Percentiles rank a stretch among this genome's conserved stretches.
phyloP scores from a whole-genome alignment of 1,140 invertebrate species.

The Andrena cerasifolii region DNA sequence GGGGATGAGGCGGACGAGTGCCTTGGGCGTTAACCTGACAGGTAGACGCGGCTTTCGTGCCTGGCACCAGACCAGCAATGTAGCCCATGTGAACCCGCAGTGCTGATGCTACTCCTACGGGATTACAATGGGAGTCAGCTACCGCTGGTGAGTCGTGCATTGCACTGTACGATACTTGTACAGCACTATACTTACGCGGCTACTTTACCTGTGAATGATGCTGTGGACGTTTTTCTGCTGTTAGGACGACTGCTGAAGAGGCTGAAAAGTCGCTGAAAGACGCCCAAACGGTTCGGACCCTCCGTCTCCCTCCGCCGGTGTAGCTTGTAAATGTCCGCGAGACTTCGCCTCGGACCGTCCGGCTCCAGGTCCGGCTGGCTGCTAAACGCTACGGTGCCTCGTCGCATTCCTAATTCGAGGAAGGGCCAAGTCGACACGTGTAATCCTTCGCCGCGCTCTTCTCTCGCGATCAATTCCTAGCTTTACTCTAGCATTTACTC shows the following conservation, averaged over 20 bases:
- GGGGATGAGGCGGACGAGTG: constrained; percentile 77
- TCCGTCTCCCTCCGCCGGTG: constrained; percentile 77
- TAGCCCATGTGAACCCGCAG: constrained; percentile 88
- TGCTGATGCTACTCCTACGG: constrained; percentile 85
- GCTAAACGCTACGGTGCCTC: constrained; percentile 83
- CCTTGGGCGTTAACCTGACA: constrained; percentile 79
- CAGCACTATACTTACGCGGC: no score
- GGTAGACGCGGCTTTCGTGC: constrained; percentile 81
- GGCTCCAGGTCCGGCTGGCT: constrained; percentile 85
- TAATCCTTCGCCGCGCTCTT: background rate
- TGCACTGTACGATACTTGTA: background rate
- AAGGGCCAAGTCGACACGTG: constrained; percentile 32
- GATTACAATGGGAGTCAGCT: constrained; percentile 11
- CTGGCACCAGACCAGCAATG: constrained; percentile 87
- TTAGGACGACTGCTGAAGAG: constrained; percentile 85
- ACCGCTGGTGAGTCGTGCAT: background rate
- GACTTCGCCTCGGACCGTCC: constrained; percentile 73
- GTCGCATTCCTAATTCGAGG: constrained; percentile 76
- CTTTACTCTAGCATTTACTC: background rate
- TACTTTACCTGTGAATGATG: constrained; percentile 84
- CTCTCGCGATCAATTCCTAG: constrained; percentile 6
- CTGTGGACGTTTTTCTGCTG: constrained; percentile 85
- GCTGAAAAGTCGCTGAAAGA: constrained; percentile 79
- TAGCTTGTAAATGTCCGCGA: constrained; percentile 79
- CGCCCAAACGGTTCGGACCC: constrained; percentile 76